Conservation (phyloP, 2,888 invertebrate species). For the Fragum whitleyi region DNA sequence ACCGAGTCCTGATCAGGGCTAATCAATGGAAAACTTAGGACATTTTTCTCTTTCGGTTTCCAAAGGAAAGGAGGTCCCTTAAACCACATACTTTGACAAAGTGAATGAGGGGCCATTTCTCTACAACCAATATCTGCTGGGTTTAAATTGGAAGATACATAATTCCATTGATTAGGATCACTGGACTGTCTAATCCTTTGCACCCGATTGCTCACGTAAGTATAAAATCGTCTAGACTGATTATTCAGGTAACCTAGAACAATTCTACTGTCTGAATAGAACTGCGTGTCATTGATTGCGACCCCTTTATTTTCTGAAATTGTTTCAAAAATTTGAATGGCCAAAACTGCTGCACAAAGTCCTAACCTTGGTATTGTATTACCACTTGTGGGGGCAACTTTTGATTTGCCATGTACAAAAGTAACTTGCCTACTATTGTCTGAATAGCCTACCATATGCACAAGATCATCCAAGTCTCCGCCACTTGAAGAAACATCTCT, state of each 20-base stretch:
- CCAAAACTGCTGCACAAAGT: neutral
- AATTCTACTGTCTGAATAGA: neutral
- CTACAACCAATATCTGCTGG: conserved; percentile 61
- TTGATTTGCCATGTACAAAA: neutral
- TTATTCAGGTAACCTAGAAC: neutral
- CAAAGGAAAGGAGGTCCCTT: conserved; percentile 29
- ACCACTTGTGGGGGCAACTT: neutral
- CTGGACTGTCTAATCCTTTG: neutral
- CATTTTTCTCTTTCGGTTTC: neutral
- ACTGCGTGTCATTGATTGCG: neutral
- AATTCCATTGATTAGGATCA: conserved; percentile 61
- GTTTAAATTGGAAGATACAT: conserved; percentile 49
- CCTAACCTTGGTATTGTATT: neutral
- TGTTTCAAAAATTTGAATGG: neutral
- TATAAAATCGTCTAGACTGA: conserved; percentile 48
- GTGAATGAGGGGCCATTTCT: neutral
- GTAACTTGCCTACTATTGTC: neutral
- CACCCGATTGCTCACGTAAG: conserved; percentile 54
- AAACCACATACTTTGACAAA: conserved; percentile 47
- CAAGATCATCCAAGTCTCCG: neutral
- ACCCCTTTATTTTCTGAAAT: neutral
- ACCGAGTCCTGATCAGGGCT: conserved; percentile 21
- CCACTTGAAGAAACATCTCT: neutral
- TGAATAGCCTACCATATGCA: neutral
- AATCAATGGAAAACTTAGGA: neutral